Base-by-base conservation (phyloP, 2,888 invertebrate genomes). In the Conops quadrifasciatus region DNA sequence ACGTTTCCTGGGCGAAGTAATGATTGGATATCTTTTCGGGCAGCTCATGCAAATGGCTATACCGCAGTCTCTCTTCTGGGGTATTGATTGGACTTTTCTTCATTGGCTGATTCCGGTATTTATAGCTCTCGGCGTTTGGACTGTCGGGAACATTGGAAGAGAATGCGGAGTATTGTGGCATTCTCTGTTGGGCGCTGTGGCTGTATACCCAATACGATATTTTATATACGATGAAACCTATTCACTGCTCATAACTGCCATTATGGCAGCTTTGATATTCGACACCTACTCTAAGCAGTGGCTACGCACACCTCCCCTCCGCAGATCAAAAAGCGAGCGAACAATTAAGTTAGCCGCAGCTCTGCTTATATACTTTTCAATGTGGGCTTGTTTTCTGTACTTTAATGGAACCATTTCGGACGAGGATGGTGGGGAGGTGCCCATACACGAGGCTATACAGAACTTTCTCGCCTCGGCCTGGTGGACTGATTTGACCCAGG, bases 401-500 rank as follows among this genome's bases (percentile, higher is more conserved):
- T 96, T 94, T 87, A 95, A 97, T 81, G 94, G 95, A 16, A 93
- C 92, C 73, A 89, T 96, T 67, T 92, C 92, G 0, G 94, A 95
- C 83, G 90, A 90, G 75, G 91, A 94, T 73, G 96, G 96, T 0
- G 95, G 96, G 74, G 93, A 94, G 81, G 91, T 96, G 16, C 95
- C 94, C 45, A 88, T 97, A 2, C 92, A 94, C 73, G 96, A 96
- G 82, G 96, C 96, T 0, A 78, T 97, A 0, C 90, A 92, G 77
- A 94, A 97, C 84, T 95, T 98, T 85, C 91, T 96, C 78, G 94
- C 94, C 5, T 94, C 95, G 3, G 94, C 94, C 76, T 93, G 89
- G 91, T 95, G 95, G 94, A 88, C 91, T n/a, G 93, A 95, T 79
- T 88, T 95, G 45, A 90, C 92, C 79, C 91, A 92, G 80, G 90